Evolutionary conservation across 2,888 invertebrate genomes (phyloP).

Genomic region (Horisme vitalbata): DNA sequence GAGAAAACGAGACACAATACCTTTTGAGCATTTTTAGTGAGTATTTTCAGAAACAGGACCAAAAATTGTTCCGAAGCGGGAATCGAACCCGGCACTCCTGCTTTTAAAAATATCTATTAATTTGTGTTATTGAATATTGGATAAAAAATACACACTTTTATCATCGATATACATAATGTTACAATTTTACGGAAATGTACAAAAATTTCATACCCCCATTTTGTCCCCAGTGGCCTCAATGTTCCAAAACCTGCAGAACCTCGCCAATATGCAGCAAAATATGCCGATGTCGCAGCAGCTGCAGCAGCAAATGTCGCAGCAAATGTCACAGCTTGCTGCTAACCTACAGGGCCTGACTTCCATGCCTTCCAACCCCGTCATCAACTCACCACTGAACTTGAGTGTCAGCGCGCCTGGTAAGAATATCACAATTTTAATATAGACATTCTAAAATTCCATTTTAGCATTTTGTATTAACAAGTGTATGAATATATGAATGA

Average conservation of each 20-base stretch:
- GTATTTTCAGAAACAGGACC: too few species aligned
- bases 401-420: slow-evolving; percentile 86
- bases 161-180: too few species aligned
- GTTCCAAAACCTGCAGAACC: slow-evolving; percentile 83
- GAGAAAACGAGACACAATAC: too few species aligned
- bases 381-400: slow-evolving; percentile 92
- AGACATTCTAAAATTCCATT: too few species aligned
- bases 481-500: too few species aligned
- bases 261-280: slow-evolving; percentile 80
- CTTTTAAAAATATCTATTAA: too few species aligned
- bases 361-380: slow-evolving; percentile 87
- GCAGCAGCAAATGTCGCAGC: slow-evolving; percentile 83
- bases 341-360: slow-evolving; percentile 92
- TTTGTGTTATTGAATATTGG: too few species aligned
- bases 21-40: too few species aligned
- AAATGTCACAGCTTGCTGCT: slow-evolving; percentile 78
- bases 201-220: slow-evolving; percentile 16
- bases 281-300: slow-evolving; percentile 80
- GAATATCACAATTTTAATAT: slow-evolving; percentile 14
- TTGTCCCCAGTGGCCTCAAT: slow-evolving; percentile 86
- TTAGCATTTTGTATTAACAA: too few species aligned
- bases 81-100: too few species aligned
- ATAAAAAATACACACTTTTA: too few species aligned
- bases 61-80: too few species aligned
- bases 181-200: background rate